Evolutionary conservation across 2,113 vertebrate species (phyloP), one percentile per base, ranked within the genome.

Genomic region (Prinia subflava): DNA sequence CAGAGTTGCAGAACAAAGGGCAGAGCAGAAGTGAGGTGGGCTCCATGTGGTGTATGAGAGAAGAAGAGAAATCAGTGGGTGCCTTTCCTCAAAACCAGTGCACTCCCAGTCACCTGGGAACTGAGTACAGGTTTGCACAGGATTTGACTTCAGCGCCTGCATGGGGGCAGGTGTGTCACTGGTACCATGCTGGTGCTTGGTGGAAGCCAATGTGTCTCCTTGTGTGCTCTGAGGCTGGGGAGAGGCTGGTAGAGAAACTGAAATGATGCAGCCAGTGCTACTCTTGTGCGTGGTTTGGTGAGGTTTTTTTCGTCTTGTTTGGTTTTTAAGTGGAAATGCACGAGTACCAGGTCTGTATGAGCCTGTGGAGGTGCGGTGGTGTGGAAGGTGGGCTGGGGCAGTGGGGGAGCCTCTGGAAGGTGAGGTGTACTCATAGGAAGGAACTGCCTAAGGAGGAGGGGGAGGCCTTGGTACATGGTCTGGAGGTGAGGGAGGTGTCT

Each of bases 171-270:
- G 2, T 39, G 15, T 21, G n/a, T 46, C 17, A 31, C 31, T 0
- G 3, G 13, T n/a, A 28, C 50, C 57, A 27, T 0, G 0, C 8
- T 75, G 62, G 35, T 49, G 53, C n/a, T 37, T 2, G 4, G 25
- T 35, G 39, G 35, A 49, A 68, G 41, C 25, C 64, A 3, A 3
- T 2, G 6, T 75, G 46, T 33, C 41, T n/a, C 41, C 60, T 37
- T 3, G 13, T 12, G 35, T 73, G n/a, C 47, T 59, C 2, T 37
- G 70, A 37, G 33, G 64, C 25, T 21, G 15, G 22, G 33, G 44
- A 49, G n/a, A n/a, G 30, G 3, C 18, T 47, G 39, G 4, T n/a
- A 39, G 49, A 49, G 39, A 53, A 5, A 0, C n/a, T 27, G 28
- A 65, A 78, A 42, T 28, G 31, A 41, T 60, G 44, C 13, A 10